These are phyloP conservation scores for Apostichopus leukothele DNA, from an alignment of 53 echinoderm and acorn worm species.

Conservation along the genomic window DNA sequence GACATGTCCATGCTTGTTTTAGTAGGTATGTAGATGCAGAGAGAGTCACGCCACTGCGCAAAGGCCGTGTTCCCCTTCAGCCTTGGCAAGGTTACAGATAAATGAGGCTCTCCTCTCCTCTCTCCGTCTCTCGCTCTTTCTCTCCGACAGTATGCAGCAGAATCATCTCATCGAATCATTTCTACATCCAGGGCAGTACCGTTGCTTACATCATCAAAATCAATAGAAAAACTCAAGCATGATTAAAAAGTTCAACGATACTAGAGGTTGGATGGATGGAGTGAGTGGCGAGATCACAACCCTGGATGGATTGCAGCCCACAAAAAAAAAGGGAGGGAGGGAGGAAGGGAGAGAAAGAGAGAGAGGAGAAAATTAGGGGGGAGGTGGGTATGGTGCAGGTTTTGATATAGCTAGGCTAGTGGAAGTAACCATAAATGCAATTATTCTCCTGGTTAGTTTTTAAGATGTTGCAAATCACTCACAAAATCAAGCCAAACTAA, in stretches of 20 bases:
- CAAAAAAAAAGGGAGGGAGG: background rate
- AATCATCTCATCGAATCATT: conserved; percentile 7
- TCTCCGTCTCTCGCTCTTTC: background rate
- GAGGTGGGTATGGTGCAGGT: background rate
- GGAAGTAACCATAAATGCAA: conserved; percentile 37
- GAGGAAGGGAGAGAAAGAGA: background rate
- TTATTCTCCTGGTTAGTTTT: conserved; percentile 40
- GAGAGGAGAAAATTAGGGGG: background rate
- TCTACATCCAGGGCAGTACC: conserved; percentile 16
- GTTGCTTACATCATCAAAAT: conserved; percentile 30
- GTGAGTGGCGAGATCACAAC: conserved; percentile 15
- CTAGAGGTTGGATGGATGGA: background rate
- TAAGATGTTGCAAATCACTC: conserved; percentile 43
- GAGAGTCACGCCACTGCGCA: background rate
- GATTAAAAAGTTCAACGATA: conserved; percentile 44
- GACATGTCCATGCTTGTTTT: conserved; percentile 39
- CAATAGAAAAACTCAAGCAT: conserved; percentile 39
- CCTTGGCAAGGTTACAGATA: conserved; percentile 10
- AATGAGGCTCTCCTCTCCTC: background rate
- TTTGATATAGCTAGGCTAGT: background rate
- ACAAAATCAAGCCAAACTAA: background rate
- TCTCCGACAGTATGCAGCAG: background rate
- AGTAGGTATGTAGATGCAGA: background rate
- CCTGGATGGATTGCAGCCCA: background rate
- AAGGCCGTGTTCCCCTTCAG: conserved; percentile 2